These are phyloP conservation scores for Prosopocoilus inquinatus DNA, from an alignment of 2,888 invertebrate species.

Conservation along the genomic window DNA sequence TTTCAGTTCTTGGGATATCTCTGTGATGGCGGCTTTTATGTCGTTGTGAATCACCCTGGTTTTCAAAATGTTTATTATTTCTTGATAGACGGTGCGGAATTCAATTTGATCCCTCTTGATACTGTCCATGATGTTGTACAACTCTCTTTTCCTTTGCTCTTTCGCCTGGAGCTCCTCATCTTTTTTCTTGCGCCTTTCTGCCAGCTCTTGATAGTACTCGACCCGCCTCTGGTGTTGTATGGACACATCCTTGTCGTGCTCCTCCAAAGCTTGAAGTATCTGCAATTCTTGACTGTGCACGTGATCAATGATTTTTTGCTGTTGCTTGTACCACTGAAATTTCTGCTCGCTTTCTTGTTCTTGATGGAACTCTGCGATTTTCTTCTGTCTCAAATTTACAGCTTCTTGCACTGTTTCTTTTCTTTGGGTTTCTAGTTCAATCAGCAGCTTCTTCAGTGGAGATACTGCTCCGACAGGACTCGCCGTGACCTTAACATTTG, in stretches of 20 bases:
- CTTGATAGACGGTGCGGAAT: constrained; percentile 58
- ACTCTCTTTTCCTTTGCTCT: constrained; percentile 34
- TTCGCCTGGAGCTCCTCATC: constrained; percentile 56
- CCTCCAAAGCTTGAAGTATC: constrained; percentile 52
- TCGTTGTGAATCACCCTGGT: constrained; percentile 18
- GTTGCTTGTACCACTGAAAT: constrained; percentile 41
- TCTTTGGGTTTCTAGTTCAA: constrained; percentile 35
- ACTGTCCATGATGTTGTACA: constrained; percentile 49
- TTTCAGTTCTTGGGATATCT: constrained; percentile 50
- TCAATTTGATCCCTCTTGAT: constrained; percentile 59
- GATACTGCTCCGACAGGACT: background rate
- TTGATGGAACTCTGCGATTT: constrained; percentile 42
- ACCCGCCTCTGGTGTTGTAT: constrained; percentile 56
- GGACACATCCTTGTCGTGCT: constrained; percentile 57
- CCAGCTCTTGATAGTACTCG: constrained; percentile 47
- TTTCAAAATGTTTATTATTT: constrained; percentile 53
- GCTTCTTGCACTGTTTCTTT: constrained; percentile 42
- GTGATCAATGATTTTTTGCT: constrained; percentile 45
- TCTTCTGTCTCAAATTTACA: constrained; percentile 43
- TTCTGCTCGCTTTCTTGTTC: constrained; percentile 32
- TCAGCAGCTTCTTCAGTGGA: constrained; percentile 6
- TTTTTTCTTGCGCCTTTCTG: constrained; percentile 52
- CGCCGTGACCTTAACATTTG: background rate
- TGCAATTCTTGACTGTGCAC: constrained; percentile 52
- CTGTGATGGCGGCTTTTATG: constrained; percentile 33